Conservation (phyloP, 2,797 vertebrate genomes). For the Lithobates sylvaticus region DNA sequence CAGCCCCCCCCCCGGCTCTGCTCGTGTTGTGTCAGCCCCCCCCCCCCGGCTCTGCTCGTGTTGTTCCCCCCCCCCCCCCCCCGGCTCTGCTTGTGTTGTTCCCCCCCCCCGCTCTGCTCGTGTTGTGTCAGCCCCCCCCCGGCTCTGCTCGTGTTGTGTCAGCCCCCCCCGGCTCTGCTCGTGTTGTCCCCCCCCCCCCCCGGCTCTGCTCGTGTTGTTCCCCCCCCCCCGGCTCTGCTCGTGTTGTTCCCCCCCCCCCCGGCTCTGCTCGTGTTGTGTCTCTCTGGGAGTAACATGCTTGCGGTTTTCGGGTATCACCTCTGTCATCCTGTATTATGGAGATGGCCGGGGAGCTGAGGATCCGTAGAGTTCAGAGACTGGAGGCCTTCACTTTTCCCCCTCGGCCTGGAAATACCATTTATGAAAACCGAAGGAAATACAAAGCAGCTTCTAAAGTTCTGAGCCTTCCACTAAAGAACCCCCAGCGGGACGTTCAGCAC, state of each 20-base stretch:
- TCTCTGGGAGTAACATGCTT: neutral
- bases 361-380: neutral
- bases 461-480: too few species aligned
- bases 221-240: too few species aligned
- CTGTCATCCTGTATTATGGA: constrained; percentile 30
- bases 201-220: neutral
- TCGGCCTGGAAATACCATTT: neutral
- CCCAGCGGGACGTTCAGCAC: too few species aligned
- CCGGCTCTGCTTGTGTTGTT: neutral
- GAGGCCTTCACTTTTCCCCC: neutral
- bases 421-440: neutral
- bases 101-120: too few species aligned
- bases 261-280: neutral
- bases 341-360: constrained; percentile 6
- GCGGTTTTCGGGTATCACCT: constrained; percentile 24
- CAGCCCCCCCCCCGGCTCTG: too few species aligned
- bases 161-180: too few species aligned
- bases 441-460: too few species aligned
- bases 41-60: neutral
- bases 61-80: too few species aligned
- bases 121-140: too few species aligned
- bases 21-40: neutral
- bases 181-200: too few species aligned
- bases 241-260: neutral
- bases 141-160: neutral